A percentile compares a stretch with the other conserved stretches of the same genome.
phyloP scores from a whole-genome alignment of 2,888 invertebrate genomes.

The Lasioglossum vierecki region DNA sequence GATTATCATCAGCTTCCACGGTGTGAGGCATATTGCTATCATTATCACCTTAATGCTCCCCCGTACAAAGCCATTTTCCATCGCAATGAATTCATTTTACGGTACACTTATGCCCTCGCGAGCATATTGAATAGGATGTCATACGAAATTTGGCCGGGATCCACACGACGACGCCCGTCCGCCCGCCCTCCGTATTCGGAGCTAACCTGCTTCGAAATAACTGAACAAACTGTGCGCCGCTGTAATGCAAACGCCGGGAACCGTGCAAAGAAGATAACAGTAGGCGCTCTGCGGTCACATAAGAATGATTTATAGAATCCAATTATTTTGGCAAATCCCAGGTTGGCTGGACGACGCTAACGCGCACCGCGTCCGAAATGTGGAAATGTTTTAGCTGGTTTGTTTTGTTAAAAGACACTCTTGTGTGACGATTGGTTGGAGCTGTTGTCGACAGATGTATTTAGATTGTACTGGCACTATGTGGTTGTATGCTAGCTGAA shows the following conservation, averaged over 20 bases:
- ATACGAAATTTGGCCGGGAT: constrained; percentile 16
- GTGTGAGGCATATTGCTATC: constrained; percentile 50
- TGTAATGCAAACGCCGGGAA: neutral
- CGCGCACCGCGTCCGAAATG: neutral
- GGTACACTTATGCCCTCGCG: constrained; percentile 29
- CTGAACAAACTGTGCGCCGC: neutral
- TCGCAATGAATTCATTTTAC: constrained; percentile 40
- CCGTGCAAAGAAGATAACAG: neutral
- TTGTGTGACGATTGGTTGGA: neutral
- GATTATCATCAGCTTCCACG: constrained; percentile 59
- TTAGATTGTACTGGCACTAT: neutral
- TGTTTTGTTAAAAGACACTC: neutral
- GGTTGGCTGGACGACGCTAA: neutral
- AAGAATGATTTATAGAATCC: constrained; percentile 10
- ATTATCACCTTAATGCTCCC: constrained; percentile 59
- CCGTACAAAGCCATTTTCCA: constrained; percentile 18
- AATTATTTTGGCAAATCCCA: constrained; percentile 5
- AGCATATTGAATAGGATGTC: constrained; percentile 29
- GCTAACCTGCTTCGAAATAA: constrained; percentile 3
- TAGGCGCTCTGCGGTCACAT: constrained; percentile 6
- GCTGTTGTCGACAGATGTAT: neutral
- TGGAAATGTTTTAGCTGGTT: neutral
- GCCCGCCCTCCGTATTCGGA: neutral
- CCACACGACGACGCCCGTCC: neutral
- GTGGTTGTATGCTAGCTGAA: neutral